A percentile compares a stretch with the other conserved stretches of the same genome.
These are phyloP conservation scores for Drosophila barbarae DNA, from an alignment of 2,888 invertebrate genomes.

Conservation along the genomic window DNA sequence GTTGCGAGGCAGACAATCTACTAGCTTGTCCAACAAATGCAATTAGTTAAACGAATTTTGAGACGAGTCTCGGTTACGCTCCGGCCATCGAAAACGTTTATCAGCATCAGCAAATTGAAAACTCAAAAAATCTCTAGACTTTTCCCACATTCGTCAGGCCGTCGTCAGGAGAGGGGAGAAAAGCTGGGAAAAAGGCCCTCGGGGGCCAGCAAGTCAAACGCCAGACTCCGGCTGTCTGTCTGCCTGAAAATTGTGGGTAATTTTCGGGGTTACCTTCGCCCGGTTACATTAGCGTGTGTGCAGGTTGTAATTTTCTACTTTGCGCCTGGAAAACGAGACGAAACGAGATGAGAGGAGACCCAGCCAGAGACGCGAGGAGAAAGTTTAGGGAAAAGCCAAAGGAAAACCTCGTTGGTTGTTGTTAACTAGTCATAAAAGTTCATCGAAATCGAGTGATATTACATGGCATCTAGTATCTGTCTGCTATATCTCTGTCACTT, in stretches of 20 bases:
- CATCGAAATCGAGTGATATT: constrained; percentile 12
- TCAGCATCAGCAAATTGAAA: constrained; percentile 44
- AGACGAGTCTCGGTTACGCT: constrained; percentile 18
- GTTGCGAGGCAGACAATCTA: constrained; percentile 16
- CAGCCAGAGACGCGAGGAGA: background rate
- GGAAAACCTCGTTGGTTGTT: constrained; percentile 35
- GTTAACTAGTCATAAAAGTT: constrained; percentile 55
- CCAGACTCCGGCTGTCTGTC: constrained; percentile 45
- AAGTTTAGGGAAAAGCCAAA: background rate
- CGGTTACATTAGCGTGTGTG: constrained; percentile 63
- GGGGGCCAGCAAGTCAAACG: constrained; percentile 48
- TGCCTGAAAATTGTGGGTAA: constrained; percentile 54
- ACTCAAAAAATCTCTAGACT: constrained; percentile 30
- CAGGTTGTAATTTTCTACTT: constrained; percentile 74
- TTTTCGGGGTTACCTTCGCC: constrained; percentile 60
- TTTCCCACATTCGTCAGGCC: constrained; percentile 65
- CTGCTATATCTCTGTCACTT: constrained; percentile 12
- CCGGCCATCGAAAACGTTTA: constrained; percentile 41
- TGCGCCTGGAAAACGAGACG: constrained; percentile 60
- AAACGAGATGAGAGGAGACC: constrained; percentile 1
- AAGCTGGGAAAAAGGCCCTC: constrained; percentile 56
- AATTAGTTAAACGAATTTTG: constrained; percentile 49
- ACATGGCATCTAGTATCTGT: background rate
- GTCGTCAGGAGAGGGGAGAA: constrained; percentile 3
- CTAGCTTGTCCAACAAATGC: constrained; percentile 40